Evolutionary conservation across 2,113 vertebrate species (phyloP).

Genomic region (Gambusia affinis): DNA sequence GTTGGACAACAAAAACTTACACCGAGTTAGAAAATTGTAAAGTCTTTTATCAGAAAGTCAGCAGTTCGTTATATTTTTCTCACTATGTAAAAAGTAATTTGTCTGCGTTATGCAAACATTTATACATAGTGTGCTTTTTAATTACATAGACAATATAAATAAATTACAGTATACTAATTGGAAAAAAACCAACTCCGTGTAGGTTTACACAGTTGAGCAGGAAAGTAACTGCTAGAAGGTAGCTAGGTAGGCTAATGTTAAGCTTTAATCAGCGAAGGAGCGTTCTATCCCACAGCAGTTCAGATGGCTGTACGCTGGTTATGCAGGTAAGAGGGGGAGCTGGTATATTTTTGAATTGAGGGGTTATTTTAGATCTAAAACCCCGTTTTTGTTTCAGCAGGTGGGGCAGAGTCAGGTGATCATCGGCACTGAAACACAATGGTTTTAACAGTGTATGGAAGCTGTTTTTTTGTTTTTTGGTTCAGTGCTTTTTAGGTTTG

Average conservation of each 20-base stretch:
- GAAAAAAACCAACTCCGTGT: conserved; percentile 50
- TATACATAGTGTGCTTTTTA: fast-evolving
- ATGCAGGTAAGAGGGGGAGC: conserved; percentile 77
- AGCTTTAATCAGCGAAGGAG: conserved; percentile 34
- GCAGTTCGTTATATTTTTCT: fast-evolving
- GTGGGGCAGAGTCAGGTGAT: conserved; percentile 71
- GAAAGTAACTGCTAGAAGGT: conserved; percentile 51
- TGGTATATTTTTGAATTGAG: fast-evolving
- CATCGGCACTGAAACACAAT: conserved; percentile 27
- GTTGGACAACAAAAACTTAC: conserved; percentile 58
- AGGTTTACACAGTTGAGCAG: conserved; percentile 31
- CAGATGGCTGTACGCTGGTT: conserved; percentile 83
- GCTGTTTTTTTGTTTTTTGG: not conserved
- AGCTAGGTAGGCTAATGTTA: conserved; percentile 67
- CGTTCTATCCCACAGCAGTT: conserved; percentile 21
- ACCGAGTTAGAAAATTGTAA: not conserved
- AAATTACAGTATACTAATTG: fast-evolving
- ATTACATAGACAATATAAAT: not conserved
- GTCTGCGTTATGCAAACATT: fast-evolving
- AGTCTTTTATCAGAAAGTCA: not conserved
- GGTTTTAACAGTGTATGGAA: not conserved
- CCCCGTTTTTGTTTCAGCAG: conserved; percentile 26
- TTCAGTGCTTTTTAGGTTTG: too few relatives aligned
- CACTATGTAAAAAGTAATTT: fast-evolving
- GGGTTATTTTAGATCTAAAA: not conserved